Evolutionary conservation across 1,140 invertebrate species (phyloP).

Genomic region (Achroia grisella): DNA sequence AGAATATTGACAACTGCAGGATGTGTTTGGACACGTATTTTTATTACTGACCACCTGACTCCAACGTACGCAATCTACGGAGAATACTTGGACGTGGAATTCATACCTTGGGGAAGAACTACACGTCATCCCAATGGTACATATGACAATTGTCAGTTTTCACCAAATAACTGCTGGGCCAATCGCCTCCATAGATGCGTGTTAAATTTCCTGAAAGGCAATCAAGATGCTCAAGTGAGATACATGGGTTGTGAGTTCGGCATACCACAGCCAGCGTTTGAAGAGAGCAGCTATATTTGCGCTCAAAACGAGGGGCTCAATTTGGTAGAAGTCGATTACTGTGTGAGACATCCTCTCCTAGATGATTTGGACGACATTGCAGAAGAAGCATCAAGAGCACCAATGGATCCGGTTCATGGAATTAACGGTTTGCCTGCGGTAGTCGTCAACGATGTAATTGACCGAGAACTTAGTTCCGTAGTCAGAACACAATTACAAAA

Average conservation of each 20-base stretch:
- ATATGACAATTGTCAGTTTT: slow-evolving; percentile 42
- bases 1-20: slow-evolving; percentile 40
- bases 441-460: slow-evolving; percentile 37
- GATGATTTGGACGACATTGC: slow-evolving; percentile 29
- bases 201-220: slow-evolving; percentile 29
- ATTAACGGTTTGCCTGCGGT: slow-evolving; percentile 51
- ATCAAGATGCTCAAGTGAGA: slow-evolving; percentile 36
- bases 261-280: slow-evolving; percentile 22
- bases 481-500: slow-evolving; percentile 22
- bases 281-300: slow-evolving; percentile 34
- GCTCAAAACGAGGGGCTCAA: slow-evolving; percentile 28
- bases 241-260: slow-evolving; percentile 61
- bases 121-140: slow-evolving; percentile 17
- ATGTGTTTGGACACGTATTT: slow-evolving; percentile 35
- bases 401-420: slow-evolving; percentile 11
- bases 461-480: slow-evolving; percentile 14
- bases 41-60: slow-evolving; percentile 31
- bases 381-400: slow-evolving; percentile 16
- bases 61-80: slow-evolving; percentile 37
- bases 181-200: slow-evolving; percentile 59
- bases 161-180: slow-evolving; percentile 43
- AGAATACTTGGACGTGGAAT: slow-evolving; percentile 44
- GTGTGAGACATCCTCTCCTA: slow-evolving; percentile 24
- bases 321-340: slow-evolving; percentile 37
- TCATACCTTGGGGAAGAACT: slow-evolving; percentile 58